These are phyloP conservation scores for Shinisaurus crocodilurus DNA, from an alignment of 2,113 vertebrate genomes.

Conservation along the genomic window DNA sequence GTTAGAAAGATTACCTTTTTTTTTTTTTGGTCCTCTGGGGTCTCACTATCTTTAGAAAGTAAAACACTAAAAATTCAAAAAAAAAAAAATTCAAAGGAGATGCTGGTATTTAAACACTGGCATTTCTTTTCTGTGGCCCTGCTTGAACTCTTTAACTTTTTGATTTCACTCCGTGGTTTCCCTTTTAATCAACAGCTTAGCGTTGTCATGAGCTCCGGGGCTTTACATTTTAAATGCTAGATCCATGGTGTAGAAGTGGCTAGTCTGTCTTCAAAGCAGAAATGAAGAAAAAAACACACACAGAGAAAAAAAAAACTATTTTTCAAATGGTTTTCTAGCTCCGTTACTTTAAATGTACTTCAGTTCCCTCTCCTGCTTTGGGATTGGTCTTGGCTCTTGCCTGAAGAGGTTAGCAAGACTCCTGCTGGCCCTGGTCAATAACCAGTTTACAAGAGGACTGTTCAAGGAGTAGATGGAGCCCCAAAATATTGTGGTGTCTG, in stretches of 20 bases:
- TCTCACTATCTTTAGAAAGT: conserved; percentile 60
- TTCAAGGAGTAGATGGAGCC: not conserved
- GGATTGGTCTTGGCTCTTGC: not conserved
- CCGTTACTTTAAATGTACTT: conserved; percentile 27
- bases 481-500: not conserved
- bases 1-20: conserved; percentile 53
- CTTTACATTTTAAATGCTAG: conserved; percentile 49
- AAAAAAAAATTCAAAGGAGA: conserved; percentile 66
- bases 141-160: conserved; percentile 45
- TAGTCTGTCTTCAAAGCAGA: conserved; percentile 48
- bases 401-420: conserved; percentile 22
- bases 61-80: conserved; percentile 49
- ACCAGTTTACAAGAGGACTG: not conserved
- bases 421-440: not conserved
- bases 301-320: conserved; percentile 21
- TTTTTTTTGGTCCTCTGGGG: conserved; percentile 64
- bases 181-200: conserved; percentile 58
- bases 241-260: conserved; percentile 30
- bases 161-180: conserved; percentile 47
- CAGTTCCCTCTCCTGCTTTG: conserved; percentile 20
- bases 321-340: conserved; percentile 27
- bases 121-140: conserved; percentile 42
- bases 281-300: not conserved
- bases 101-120: conserved; percentile 49
- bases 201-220: conserved; percentile 59